Evolutionary conservation across 2,797 vertebrate genomes (phyloP).

Genomic region (Cyprinella venusta): DNA sequence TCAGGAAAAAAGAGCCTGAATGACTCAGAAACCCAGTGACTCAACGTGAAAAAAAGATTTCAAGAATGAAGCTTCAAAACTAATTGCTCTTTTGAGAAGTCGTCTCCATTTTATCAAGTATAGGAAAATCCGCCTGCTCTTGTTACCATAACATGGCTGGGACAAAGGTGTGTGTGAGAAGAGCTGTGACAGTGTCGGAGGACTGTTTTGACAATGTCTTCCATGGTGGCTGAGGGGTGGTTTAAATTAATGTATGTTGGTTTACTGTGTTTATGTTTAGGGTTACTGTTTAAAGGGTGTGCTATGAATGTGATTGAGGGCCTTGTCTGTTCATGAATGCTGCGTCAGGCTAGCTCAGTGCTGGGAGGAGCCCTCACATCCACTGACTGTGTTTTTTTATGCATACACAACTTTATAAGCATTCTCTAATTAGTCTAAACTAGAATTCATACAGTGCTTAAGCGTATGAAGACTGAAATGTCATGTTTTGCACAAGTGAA

Average conservation of each 20-base stretch:
- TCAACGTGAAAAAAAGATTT: background rate
- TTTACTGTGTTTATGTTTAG: background rate
- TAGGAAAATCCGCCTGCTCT: constrained; percentile 38
- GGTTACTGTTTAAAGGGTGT: constrained; percentile 7
- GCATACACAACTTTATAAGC: background rate
- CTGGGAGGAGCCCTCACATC: background rate
- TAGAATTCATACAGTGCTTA: background rate
- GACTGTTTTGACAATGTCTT: background rate
- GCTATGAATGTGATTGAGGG: constrained; percentile 12
- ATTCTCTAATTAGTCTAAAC: background rate
- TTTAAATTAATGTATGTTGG: background rate
- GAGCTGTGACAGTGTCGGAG: background rate
- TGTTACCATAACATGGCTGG: constrained; percentile 8
- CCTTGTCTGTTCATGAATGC: constrained; percentile 38
- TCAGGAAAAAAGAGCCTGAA: background rate
- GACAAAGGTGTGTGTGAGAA: constrained; percentile 26
- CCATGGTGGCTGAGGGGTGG: background rate
- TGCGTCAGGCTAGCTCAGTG: constrained; percentile 4
- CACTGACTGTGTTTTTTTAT: constrained; percentile 10
- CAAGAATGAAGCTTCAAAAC: background rate
- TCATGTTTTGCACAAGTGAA: background rate
- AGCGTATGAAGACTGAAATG: background rate
- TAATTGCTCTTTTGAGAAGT: constrained; percentile 22
- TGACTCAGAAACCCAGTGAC: constrained; percentile 18
- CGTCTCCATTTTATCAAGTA: background rate